Conservation (phyloP, 2,888 invertebrate genomes). For the Philaethria dido region DNA sequence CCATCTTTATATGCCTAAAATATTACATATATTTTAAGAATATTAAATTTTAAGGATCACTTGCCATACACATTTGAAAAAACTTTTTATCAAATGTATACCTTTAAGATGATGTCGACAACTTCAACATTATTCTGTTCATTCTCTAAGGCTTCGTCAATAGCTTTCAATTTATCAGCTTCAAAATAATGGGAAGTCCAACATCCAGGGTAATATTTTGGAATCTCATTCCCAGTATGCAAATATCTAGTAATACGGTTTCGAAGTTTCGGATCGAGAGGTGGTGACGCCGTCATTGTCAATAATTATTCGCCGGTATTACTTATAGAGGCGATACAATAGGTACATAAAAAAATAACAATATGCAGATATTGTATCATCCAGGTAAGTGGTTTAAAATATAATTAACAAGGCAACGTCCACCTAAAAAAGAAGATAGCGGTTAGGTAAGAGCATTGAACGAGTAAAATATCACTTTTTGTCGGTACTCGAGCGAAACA, state of each 20-base stretch:
- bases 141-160: slow-evolving; percentile 56
- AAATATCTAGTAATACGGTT: slow-evolving; percentile 76
- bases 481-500: slow-evolving; percentile 76
- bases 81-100: slow-evolving; percentile 42
- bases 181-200: slow-evolving; percentile 81
- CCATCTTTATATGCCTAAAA: slow-evolving; percentile 77
- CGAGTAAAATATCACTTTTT: slow-evolving; percentile 65
- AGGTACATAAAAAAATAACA: slow-evolving; percentile 33
- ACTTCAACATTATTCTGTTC: slow-evolving; percentile 58
- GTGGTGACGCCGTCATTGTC: slow-evolving; percentile 58
- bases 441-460: slow-evolving; percentile 62
- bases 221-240: slow-evolving; percentile 79
- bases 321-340: slow-evolving; percentile 31
- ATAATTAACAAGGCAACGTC: slow-evolving; percentile 45
- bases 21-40: slow-evolving; percentile 20
- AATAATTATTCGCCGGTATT: slow-evolving; percentile 29
- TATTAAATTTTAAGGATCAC: background rate
- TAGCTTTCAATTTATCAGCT: slow-evolving; percentile 65
- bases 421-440: slow-evolving; percentile 57
- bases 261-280: slow-evolving; percentile 62
- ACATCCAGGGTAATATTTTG: slow-evolving; percentile 83
- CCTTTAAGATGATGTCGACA: slow-evolving; percentile 67
- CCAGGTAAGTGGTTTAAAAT: slow-evolving; percentile 40
- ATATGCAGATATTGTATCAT: slow-evolving; percentile 47
- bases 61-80: background rate